Base-by-base conservation (phyloP, 2,113 vertebrate genomes). In the Microcebus murinus region DNA sequence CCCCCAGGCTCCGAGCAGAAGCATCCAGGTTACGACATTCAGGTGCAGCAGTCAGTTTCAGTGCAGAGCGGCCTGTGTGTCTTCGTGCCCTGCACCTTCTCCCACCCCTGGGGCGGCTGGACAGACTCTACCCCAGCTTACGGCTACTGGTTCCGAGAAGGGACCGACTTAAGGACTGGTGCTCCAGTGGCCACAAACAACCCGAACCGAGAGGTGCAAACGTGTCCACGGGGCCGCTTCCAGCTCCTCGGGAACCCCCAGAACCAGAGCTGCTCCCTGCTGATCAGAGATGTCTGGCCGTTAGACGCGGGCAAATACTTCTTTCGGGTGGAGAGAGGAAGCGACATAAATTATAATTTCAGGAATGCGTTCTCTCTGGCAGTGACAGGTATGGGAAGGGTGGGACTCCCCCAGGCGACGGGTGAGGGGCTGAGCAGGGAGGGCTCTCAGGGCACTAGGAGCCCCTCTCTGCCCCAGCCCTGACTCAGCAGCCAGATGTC, bases 241-340 rank as follows among this genome's bases (percentile, higher is more conserved):
- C 87, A 79, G 73, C 90, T 98, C 0, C 15, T 96, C 1, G 97
- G 95, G 8, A 7, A 85, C 0, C 52, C n/a, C 20, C 0, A 0
- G 7, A 5, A 20, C 0, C 0, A 5, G 4, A 6, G 4, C 27
- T 98, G 98, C 9, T 87, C 94, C 42, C 18, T 98, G 94, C 1
- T 93, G 29, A 96, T 98, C 95, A 76, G 3, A 31, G 80, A 93
- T 0, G 89, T 11, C 0, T 7, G 0, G 11, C 0, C 0, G n/a
- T 0, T 0, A 3, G 97, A 98, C 65, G 0, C 0, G 0, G 21
- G 4, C 0, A 0, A 0, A 0, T 98, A 98, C 11, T 73, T n/a
- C 52, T 97, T 97, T 21, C 93, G 93, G 0, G 1, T 98, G 17
- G 91, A 97, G 82, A 89, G 31, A 59, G 91, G 92, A 50, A 0